These are phyloP conservation scores for Amphimallon solstitiale DNA, from an alignment of 2,888 invertebrate genomes.

Conservation along the genomic window DNA sequence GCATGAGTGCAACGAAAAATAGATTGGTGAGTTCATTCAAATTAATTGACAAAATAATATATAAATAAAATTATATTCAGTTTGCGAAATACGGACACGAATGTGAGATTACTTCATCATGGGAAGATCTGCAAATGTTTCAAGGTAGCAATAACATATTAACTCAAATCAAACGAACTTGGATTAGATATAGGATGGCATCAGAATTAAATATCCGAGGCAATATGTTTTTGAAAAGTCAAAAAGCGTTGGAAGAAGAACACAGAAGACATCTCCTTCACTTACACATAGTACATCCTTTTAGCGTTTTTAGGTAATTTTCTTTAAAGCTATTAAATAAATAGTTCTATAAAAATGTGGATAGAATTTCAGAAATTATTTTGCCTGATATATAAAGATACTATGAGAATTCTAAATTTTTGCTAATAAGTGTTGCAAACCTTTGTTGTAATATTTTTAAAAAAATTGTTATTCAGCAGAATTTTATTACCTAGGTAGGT, in stretches of 20 bases:
- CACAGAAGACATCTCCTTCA: conserved; percentile 57
- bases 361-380: no score
- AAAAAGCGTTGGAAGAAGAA: conserved; percentile 57
- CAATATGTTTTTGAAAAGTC: conserved; percentile 57
- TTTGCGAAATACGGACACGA: conserved; percentile 46
- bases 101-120: conserved; percentile 44
- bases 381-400: no score
- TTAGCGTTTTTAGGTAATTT: conserved; percentile 57
- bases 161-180: conserved; percentile 32
- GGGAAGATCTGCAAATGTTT: conserved; percentile 39
- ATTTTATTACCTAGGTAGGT: no score
- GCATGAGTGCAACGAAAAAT: conserved; percentile 2
- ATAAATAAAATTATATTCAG: conserved; percentile 31
- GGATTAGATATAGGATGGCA: conserved; percentile 49
- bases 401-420: no score
- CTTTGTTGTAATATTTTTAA: no score
- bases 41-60: neutral
- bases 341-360: no score
- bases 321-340: neutral
- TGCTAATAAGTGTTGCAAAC: no score
- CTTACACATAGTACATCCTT: conserved; percentile 61
- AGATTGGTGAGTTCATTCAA: neutral
- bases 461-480: no score
- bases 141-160: conserved; percentile 33
- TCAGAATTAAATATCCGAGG: conserved; percentile 56